Conservation (phyloP, 1,140 invertebrate genomes). For the Calosoma granatense region DNA sequence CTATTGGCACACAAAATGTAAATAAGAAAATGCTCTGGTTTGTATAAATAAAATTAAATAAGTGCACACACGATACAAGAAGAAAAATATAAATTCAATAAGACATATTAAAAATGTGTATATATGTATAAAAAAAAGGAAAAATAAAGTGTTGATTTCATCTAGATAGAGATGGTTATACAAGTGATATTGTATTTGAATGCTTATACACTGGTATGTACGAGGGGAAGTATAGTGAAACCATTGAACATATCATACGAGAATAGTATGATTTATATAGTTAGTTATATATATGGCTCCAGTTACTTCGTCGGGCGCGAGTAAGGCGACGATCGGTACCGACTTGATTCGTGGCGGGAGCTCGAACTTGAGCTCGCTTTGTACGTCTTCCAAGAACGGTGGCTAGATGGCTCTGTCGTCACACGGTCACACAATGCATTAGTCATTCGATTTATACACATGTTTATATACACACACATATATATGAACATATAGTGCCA, state of each 20-base stretch:
- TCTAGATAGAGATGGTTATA: too few relatives aligned
- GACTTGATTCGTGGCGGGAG: constrained; percentile 4
- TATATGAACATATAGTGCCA: too few relatives aligned
- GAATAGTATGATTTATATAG: not conserved
- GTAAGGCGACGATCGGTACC: not conserved
- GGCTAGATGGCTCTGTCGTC: constrained; percentile 5
- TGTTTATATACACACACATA: too few relatives aligned
- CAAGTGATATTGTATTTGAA: too few relatives aligned
- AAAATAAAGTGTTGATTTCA: not conserved
- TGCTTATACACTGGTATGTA: too few relatives aligned
- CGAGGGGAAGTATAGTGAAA: not conserved
- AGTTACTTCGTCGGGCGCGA: not conserved
- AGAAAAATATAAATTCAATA: not conserved
- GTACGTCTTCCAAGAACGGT: constrained; percentile 1
- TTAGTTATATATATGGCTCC: not conserved
- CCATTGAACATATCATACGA: not conserved
- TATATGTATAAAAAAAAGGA: not conserved
- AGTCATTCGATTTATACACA: constrained; percentile 1
- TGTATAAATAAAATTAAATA: not conserved
- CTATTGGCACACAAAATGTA: not conserved
- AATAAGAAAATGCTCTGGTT: not conserved
- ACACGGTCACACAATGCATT: constrained; percentile 2
- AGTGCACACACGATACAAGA: not conserved
- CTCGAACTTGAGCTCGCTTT: constrained; percentile 4
- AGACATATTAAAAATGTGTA: not conserved